phyloP scores from a whole-genome alignment of 2,113 vertebrate species.

The Podocnemis expansa region DNA sequence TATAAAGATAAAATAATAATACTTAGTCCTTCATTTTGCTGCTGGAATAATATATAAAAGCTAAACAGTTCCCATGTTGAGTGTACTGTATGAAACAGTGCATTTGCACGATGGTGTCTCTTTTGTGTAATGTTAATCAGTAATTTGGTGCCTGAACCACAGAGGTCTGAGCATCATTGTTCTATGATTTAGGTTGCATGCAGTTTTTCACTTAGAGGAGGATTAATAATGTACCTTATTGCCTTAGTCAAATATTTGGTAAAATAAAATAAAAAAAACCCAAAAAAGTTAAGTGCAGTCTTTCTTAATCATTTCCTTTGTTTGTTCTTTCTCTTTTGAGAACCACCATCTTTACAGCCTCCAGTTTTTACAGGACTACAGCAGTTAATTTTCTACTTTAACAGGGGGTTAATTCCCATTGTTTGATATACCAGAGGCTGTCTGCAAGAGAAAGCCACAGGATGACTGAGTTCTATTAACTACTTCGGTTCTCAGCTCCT shows the following conservation, averaged over 20 bases:
- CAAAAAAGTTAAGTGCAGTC: not conserved
- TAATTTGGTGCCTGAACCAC: too few relatives aligned
- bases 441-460: not conserved
- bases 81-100: too few relatives aligned
- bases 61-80: too few relatives aligned
- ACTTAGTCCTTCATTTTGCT: too few relatives aligned
- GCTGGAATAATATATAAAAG: too few relatives aligned
- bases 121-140: too few relatives aligned
- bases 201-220: not conserved
- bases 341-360: not conserved
- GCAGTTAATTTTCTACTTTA: too few relatives aligned
- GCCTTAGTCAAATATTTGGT: not conserved
- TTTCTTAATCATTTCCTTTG: not conserved
- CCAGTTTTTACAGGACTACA: too few relatives aligned
- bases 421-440: not conserved
- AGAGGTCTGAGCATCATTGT: too few relatives aligned
- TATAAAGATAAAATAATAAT: too few relatives aligned
- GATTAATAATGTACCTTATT: not conserved
- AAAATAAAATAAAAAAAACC: not conserved
- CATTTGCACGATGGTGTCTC: too few relatives aligned
- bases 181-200: not conserved
- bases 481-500: not conserved
- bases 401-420: too few relatives aligned
- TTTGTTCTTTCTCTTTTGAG: not conserved
- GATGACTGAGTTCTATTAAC: not conserved